phyloP scores from a whole-genome alignment of 1,140 invertebrate genomes.

The Ceratitis capitata region DNA sequence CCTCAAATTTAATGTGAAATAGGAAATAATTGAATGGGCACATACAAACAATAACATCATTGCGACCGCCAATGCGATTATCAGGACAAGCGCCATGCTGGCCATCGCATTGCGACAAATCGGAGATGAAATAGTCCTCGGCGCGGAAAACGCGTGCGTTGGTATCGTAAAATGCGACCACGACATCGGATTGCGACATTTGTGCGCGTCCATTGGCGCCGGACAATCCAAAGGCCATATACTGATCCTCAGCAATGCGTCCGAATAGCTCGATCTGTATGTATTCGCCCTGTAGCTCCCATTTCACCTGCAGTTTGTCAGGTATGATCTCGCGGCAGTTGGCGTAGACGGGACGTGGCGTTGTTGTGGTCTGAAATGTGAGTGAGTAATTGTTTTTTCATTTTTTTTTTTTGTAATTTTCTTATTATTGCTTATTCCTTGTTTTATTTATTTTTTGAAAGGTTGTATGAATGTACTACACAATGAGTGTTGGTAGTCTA shows the following conservation, averaged over 20 bases:
- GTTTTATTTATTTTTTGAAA: background rate
- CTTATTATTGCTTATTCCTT: background rate
- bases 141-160: constrained; percentile 76
- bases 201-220: constrained; percentile 75
- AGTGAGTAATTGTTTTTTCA: background rate
- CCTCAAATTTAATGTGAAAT: background rate
- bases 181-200: constrained; percentile 85
- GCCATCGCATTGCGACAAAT: constrained; percentile 83
- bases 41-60: constrained; percentile 78
- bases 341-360: constrained; percentile 68
- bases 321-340: constrained; percentile 85
- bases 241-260: constrained; percentile 82
- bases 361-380: constrained; percentile 68
- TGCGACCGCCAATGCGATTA: constrained; percentile 79
- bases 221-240: constrained; percentile 87
- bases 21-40: background rate
- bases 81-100: constrained; percentile 87
- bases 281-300: constrained; percentile 79
- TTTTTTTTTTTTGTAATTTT: background rate
- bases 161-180: constrained; percentile 82
- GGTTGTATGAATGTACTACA: constrained; percentile 8
- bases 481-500: constrained; percentile 11
- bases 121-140: constrained; percentile 86
- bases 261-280: constrained; percentile 81
- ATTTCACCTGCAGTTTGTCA: constrained; percentile 81